Percentiles rank a stretch among this genome's conserved stretches.
Evolutionary conservation across 1,140 invertebrate genomes (phyloP).

Genomic region (Drosophila ercepeae): DNA sequence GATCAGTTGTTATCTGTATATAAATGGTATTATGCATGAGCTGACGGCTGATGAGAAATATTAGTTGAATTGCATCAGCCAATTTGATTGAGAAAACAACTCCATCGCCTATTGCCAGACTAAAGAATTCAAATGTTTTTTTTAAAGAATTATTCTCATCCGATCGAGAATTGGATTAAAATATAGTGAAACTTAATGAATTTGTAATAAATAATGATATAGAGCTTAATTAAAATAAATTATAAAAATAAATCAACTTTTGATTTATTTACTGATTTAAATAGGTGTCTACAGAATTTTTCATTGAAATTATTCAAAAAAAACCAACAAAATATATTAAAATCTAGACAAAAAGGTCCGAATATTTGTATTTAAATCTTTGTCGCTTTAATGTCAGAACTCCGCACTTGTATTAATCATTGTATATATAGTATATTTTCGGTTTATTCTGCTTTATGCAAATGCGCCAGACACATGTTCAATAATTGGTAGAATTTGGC

Average conservation of each 20-base stretch:
- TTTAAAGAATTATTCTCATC: slow-evolving; percentile 51
- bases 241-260: no score
- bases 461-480: slow-evolving; percentile 51
- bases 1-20: slow-evolving; percentile 26
- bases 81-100: slow-evolving; percentile 59
- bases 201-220: no score
- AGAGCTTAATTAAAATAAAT: no score
- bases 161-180: no score
- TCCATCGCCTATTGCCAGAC: slow-evolving; percentile 51
- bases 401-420: slow-evolving; percentile 28
- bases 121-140: slow-evolving; percentile 54
- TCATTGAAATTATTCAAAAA: no score
- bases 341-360: no score
- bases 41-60: slow-evolving; percentile 66
- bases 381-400: slow-evolving; percentile 52
- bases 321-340: no score
- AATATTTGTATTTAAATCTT: not conserved
- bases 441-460: slow-evolving; percentile 48
- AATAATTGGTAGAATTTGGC: slow-evolving; percentile 33
- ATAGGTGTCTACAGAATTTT: no score
- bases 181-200: no score
- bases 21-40: slow-evolving; percentile 47
- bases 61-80: slow-evolving; percentile 78
- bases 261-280: no score
- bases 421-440: slow-evolving; percentile 35